Evolutionary conservation across 2,113 vertebrate genomes (phyloP).

Genomic region (Neotragus pygmaeus): DNA sequence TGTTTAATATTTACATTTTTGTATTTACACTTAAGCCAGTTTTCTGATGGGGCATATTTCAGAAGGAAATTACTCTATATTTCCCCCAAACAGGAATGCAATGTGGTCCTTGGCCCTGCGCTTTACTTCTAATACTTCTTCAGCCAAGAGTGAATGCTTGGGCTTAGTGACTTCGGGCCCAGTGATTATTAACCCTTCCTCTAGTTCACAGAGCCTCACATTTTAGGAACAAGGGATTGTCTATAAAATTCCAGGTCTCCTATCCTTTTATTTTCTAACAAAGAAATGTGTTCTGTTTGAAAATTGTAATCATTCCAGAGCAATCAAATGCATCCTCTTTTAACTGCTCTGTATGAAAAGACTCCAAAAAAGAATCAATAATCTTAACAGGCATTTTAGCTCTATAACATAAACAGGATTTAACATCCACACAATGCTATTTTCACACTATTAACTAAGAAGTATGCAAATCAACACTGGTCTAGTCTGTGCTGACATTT

Average conservation of each 20-base stretch:
- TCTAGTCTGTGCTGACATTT: neutral
- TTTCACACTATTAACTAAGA: neutral
- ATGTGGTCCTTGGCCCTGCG: neutral
- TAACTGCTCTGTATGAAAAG: neutral
- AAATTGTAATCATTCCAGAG: neutral
- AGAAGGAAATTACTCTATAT: neutral
- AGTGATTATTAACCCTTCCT: neutral
- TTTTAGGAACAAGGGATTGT: neutral
- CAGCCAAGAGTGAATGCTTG: neutral
- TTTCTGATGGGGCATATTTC: neutral
- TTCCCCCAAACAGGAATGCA: neutral
- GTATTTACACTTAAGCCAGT: neutral
- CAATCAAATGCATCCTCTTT: neutral
- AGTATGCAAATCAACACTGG: neutral
- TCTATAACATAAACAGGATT: conserved; percentile 17
- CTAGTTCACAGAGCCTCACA: neutral
- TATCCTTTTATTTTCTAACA: neutral
- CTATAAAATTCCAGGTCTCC: neutral
- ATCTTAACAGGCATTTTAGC: neutral
- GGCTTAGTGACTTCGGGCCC: neutral
- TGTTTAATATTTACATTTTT: neutral
- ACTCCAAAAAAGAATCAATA: neutral
- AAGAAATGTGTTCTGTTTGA: neutral
- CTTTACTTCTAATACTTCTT: neutral
- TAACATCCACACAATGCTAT: neutral